Base-by-base conservation (phyloP, 1,140 invertebrate species). In the Littorina saxatilis region DNA sequence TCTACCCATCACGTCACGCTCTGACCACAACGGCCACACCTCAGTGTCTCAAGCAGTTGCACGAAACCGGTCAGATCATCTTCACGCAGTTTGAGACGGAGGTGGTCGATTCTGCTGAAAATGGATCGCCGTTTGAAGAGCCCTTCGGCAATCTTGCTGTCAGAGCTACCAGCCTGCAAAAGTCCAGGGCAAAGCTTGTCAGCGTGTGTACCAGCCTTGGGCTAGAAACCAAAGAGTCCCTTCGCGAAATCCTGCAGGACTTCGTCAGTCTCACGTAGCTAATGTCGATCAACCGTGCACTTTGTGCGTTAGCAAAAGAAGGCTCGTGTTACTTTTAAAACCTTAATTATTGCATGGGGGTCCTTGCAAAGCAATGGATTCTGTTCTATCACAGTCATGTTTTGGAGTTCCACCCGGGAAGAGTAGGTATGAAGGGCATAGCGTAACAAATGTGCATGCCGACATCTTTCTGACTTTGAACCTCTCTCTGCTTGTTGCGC, bases 111-210 rank as follows among this genome's bases (percentile, higher is more conserved):
- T 0, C 11, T 32, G 27, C 0, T 0, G 35, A 50, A 23, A 50
- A 83, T 7, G 68, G 74, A 2, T n/a, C 47, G 0, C 82, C 35
- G 5, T 63, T 40, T 13, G 76, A 88, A 58, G 82, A 85, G 32
- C 85, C 86, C 0, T 70, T 84, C 11, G 84, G 61, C n/a, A 87
- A 87, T 39, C 79, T 88, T 58, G 85, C 88, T 17, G 86, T 87
- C 0, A 29, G 52, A 23, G 84, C 79, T 1, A 11, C 74, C 0
- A 61, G 76, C 29, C 29, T 73, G 4, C 13, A 55, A 15, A 47
- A 37, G 9, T 85, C 84, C 0, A 82, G 82, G 37, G 23, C 55
- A 5, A 83, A 84, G 66, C 78, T 88, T 1, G 39, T 86, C 15
- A 27, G 68, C 20, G 43, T 88, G 4, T 80, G 85, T 27, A 63